A percentile compares a stretch with the other conserved stretches of the same genome.
Conservation (phyloP, 92 coral and sea anemone species). For the Zoanthus sociatus region DNA sequence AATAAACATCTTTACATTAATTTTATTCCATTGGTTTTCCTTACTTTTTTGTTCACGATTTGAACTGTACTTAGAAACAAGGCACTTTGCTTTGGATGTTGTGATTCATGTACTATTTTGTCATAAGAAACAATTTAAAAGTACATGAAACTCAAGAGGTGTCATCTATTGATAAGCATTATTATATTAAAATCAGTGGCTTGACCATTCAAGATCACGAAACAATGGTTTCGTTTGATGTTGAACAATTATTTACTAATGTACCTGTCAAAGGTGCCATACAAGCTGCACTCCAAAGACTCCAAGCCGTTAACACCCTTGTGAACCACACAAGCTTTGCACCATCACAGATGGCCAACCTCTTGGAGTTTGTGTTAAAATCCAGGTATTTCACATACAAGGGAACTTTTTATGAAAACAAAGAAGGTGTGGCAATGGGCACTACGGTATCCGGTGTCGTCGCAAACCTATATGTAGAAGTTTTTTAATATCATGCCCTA, state of each 20-base stretch:
- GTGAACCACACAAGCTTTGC: not conserved
- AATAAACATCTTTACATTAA: too few relatives aligned
- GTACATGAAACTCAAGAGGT: too few relatives aligned
- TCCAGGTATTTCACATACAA: not conserved
- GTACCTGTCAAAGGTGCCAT: constrained; percentile 19
- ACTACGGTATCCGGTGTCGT: constrained; percentile 39
- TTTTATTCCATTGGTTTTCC: too few relatives aligned
- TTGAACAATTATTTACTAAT: constrained; percentile 3
- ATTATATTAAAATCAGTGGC: too few relatives aligned
- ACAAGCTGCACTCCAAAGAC: not conserved
- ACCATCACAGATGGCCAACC: not conserved
- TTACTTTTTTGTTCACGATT: too few relatives aligned
- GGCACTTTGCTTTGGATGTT: too few relatives aligned
- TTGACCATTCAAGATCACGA: not conserved
- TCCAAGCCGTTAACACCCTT: not conserved
- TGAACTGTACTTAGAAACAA: too few relatives aligned
- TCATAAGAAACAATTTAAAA: too few relatives aligned
- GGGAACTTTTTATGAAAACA: constrained; percentile 22
- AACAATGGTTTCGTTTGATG: not conserved
- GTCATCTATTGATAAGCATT: too few relatives aligned
- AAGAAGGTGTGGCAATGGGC: constrained; percentile 27
- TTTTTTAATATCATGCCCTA: constrained; percentile 7
- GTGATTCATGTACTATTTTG: too few relatives aligned
- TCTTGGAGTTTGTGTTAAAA: not conserved
- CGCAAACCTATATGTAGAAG: constrained; percentile 10